Percentiles rank a stretch among this genome's conserved stretches.
These are phyloP conservation scores for Hyperopisus bebe DNA, from an alignment of 2,113 vertebrate species.

Conservation along the genomic window DNA sequence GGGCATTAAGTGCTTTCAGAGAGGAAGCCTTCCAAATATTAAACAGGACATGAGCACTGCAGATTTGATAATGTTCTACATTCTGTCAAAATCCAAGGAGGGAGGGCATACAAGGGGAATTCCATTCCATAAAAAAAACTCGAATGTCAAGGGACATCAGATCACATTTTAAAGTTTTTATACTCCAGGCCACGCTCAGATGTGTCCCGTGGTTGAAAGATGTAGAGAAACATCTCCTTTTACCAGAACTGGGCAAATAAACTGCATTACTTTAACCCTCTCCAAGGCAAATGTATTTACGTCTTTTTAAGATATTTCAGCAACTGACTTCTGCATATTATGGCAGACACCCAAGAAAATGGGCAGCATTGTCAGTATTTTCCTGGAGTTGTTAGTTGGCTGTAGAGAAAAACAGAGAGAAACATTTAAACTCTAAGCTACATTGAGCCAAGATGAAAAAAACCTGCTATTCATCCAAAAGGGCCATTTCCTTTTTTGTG, in stretches of 20 bases:
- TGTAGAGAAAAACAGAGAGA: background rate
- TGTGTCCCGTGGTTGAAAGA: background rate
- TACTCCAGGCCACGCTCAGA: background rate
- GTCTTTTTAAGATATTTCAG: background rate
- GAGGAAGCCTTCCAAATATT: background rate
- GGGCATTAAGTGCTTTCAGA: background rate
- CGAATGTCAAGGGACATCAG: background rate
- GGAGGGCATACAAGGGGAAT: background rate
- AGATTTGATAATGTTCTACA: background rate
- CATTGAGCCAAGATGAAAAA: background rate
- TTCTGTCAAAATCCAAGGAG: background rate
- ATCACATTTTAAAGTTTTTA: background rate
- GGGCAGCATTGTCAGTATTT: background rate
- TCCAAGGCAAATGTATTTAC: constrained; percentile 18
- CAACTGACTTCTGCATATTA: background rate
- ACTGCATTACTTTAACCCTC: constrained; percentile 29
- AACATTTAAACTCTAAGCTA: background rate
- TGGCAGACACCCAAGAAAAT: background rate
- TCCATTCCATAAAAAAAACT: background rate
- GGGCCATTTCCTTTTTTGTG: background rate
- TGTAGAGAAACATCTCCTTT: background rate
- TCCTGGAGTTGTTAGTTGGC: background rate
- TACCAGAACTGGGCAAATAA: constrained; percentile 19
- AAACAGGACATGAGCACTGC: background rate
- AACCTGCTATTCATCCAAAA: background rate